A percentile compares a stretch with the other conserved stretches of the same genome.
phyloP scores from a whole-genome alignment of 2,113 vertebrate genomes.

The Tragelaphus buxtoni region DNA sequence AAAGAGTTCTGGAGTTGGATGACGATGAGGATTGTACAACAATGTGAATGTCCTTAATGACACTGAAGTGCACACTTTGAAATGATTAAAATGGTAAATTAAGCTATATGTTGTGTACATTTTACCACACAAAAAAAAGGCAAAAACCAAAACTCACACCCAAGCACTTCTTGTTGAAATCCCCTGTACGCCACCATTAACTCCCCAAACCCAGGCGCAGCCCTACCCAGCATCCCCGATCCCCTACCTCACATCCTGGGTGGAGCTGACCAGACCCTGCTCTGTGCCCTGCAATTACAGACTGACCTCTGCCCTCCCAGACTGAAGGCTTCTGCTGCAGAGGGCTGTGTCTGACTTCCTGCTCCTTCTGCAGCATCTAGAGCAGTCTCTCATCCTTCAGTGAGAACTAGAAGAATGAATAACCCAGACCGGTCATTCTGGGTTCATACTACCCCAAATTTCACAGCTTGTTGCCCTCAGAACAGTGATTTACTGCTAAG shows the following conservation, averaged over 20 bases:
- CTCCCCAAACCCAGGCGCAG: not conserved
- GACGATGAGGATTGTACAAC: not conserved
- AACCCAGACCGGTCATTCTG: not conserved
- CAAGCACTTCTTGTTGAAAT: not conserved
- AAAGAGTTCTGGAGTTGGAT: not conserved
- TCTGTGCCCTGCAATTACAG: fast-evolving
- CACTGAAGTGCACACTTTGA: not conserved
- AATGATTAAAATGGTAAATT: not conserved
- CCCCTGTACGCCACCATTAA: fast-evolving
- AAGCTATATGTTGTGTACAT: not conserved
- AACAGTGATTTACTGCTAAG: not conserved
- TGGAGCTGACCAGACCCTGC: not conserved
- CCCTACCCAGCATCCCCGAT: fast-evolving
- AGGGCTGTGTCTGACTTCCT: not conserved
- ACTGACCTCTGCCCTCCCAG: no score
- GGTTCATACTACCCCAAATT: not conserved
- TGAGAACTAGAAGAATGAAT: not conserved
- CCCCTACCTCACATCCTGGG: not conserved
- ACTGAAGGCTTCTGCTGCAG: not conserved
- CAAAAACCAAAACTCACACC: not conserved
- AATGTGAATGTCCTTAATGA: not conserved
- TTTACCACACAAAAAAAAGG: not conserved
- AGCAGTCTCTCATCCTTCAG: not conserved
- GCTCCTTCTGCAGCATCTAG: not conserved
- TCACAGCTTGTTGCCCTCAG: not conserved